A percentile compares a stretch with the other conserved stretches of the same genome.
Evolutionary conservation across 2,797 vertebrate species (phyloP).

Genomic region (Strix occidentalis): DNA sequence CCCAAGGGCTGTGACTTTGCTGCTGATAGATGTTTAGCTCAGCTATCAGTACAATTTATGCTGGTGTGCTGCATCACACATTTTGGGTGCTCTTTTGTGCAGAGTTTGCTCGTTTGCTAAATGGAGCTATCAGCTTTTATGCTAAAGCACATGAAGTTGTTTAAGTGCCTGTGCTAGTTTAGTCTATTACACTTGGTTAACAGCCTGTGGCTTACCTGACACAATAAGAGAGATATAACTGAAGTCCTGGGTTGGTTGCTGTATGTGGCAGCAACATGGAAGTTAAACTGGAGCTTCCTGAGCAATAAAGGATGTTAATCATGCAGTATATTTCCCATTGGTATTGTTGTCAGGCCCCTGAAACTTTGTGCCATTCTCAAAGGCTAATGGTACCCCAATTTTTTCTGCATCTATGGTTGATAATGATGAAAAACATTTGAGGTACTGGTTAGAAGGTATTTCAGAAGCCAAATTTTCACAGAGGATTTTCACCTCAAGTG

Average conservation of each 20-base stretch:
- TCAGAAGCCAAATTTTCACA: background rate
- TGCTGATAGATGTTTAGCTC: background rate
- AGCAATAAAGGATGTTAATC: background rate
- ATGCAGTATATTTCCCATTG: background rate
- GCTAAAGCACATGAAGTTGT: background rate
- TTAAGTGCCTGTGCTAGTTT: too few species aligned
- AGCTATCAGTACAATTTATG: background rate
- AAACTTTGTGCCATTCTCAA: background rate
- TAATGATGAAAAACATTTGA: background rate
- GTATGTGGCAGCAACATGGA: background rate
- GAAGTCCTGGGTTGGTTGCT: background rate
- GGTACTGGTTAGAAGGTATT: background rate
- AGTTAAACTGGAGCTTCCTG: background rate
- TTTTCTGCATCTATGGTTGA: background rate
- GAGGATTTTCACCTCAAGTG: conserved; percentile 25
- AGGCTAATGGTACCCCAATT: background rate
- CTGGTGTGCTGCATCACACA: rapidly evolving
- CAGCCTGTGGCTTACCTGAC: background rate
- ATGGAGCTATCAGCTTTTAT: background rate
- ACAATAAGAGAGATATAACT: background rate
- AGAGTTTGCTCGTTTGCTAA: background rate
- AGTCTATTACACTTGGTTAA: background rate
- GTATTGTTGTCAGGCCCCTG: background rate
- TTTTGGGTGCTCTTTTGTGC: background rate
- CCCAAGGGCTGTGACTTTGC: background rate